Conservation (phyloP, 2,113 vertebrate genomes). For the Myanophis thanlyinensis region DNA sequence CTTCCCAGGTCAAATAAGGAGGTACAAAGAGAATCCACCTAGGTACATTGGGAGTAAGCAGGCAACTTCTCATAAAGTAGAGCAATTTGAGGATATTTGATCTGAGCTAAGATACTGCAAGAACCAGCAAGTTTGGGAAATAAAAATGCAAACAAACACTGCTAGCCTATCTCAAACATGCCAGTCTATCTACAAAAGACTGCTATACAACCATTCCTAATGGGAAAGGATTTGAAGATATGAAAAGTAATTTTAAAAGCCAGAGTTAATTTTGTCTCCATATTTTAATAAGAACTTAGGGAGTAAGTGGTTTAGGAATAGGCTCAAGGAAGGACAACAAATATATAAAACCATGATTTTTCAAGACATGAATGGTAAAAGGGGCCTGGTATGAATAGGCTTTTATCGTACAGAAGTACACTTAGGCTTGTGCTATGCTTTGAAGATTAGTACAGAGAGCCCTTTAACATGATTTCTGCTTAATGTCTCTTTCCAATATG, state of each 20-base stretch:
- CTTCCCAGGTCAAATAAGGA: neutral
- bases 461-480: neutral
- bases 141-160: neutral
- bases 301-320: slow-evolving; percentile 9
- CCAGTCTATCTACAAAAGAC: neutral
- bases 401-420: neutral
- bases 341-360: neutral
- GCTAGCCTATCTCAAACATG: neutral
- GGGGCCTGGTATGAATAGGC: neutral
- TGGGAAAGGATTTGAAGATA: neutral
- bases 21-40: neutral
- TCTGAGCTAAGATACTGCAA: neutral
- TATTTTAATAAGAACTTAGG: neutral
- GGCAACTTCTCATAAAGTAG: neutral
- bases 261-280: neutral
- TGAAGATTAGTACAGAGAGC: neutral
- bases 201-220: neutral
- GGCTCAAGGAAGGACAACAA: neutral
- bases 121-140: neutral
- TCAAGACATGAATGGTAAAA: neutral
- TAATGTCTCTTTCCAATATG: neutral
- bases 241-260: neutral
- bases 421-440: neutral
- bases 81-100: neutral
- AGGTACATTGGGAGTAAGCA: neutral